These are phyloP conservation scores for Squalus acanthias DNA, from an alignment of 2,797 vertebrate species.

Conservation along the genomic window DNA sequence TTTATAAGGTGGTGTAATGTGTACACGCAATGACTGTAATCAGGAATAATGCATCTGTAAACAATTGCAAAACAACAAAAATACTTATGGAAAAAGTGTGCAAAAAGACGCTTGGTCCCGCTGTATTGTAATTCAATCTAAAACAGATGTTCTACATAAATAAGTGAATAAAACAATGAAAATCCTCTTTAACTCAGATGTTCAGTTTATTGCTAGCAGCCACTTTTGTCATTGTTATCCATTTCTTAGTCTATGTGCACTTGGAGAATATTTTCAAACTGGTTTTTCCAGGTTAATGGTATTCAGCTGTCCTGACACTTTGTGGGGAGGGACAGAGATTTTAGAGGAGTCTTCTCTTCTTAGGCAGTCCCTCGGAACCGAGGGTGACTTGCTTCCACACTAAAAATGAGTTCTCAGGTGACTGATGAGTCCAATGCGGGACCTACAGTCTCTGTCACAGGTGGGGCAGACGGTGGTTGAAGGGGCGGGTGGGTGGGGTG, in stretches of 20 bases:
- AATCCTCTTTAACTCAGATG: neutral
- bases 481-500: no score
- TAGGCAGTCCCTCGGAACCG: no score
- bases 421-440: no score
- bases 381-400: no score
- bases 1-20: neutral
- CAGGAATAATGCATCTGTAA: neutral
- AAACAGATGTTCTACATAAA: neutral
- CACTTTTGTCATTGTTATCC: neutral
- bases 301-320: neutral
- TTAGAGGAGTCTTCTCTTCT: neutral
- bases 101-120: neutral
- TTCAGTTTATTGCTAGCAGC: neutral
- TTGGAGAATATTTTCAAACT: slow-evolving; percentile 16
- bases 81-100: neutral
- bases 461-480: no score
- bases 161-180: neutral
- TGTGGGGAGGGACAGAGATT: neutral
- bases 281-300: slow-evolving; percentile 23
- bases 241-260: neutral
- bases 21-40: no score
- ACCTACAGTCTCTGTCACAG: no score
- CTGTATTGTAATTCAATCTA: neutral
- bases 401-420: no score
- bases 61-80: no score